Evolutionary conservation across 37 sponge, comb jelly and placozoan species (phyloP), one percentile per base, ranked within the genome.

Genomic region (Mnemiopsis leidyi): DNA sequence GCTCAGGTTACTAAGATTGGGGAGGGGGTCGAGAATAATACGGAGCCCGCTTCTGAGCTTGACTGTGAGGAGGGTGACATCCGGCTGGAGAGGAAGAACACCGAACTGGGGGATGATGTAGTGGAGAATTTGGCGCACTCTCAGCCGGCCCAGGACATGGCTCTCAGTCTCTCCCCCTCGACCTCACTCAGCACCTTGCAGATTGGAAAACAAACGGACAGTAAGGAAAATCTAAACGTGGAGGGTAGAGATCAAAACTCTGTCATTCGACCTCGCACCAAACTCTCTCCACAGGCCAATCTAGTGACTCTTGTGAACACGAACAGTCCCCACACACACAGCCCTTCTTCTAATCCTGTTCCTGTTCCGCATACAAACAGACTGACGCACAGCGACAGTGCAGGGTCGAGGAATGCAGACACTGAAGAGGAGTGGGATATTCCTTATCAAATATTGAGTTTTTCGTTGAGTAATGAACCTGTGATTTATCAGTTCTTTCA

Each of bases 1-100:
- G 90, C 90, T 18, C 35, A 36, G 24, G 61, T 85, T 3, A 85
- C 90, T n/a, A 85, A 85, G 90, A 37, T 85, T 5, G 61, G 61
- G 13, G 61, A 48, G 13, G 61, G 9, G 5, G 61, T 5, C 13
- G 61, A 48, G 61, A 18, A 13, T 5, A 18, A 18, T 5, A 5
- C 61, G 13, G 13, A 5, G 13, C 61, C 61, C 5, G 9, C 61
- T 18, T 48, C 61, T 48, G 9, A 48, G 13, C 61, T 18, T 5
- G 13, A 48, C 61, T 18, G 9, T 18, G 61, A 48, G 61, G 61
- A 48, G 13, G 61, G 61, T 18, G 61, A 13, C 13, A 13, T 5
- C 5, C 9, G 9, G 9, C 13, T 13, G 61, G n/a, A n/a, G n/a
- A n/a, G n/a, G n/a, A 48, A 13, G 5, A 13, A 48, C 61, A 48